phyloP scores from a whole-genome alignment of 2,113 vertebrate genomes.

The Cyrtonyx montezumae region DNA sequence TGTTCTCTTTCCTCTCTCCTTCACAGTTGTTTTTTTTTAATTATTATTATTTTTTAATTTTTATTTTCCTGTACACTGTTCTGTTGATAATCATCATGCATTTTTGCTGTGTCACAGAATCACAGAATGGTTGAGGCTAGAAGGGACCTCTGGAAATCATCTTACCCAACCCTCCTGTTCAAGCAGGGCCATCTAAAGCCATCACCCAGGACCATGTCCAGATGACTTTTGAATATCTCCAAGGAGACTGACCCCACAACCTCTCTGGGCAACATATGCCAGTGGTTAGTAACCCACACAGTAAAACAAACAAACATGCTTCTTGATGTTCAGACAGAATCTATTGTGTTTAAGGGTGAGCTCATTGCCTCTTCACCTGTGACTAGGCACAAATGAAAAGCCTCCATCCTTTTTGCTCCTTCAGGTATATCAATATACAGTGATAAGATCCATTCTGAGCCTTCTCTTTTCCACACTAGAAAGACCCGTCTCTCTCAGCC shows the following conservation, averaged over 20 bases:
- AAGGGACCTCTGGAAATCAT: not conserved
- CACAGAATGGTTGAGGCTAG: not conserved
- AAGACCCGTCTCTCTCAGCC: not conserved
- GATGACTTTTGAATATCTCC: not conserved
- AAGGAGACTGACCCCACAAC: not conserved
- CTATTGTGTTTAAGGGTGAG: not conserved
- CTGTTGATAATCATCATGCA: not conserved
- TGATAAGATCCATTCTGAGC: not conserved
- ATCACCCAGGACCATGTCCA: not conserved
- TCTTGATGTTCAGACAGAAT: not conserved
- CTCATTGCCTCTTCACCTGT: not conserved
- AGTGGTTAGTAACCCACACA: not conserved
- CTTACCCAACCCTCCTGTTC: not conserved
- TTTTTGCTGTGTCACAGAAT: not conserved
- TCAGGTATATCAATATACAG: not conserved
- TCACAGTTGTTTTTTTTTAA: no score
- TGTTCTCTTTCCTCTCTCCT: not conserved
- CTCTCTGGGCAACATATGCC: not conserved
- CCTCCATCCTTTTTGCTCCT: not conserved
- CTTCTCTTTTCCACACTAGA: not conserved
- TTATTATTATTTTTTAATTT: no score
- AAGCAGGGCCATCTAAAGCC: not conserved
- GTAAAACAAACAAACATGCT: not conserved
- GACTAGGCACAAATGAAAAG: not conserved
- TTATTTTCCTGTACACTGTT: not conserved